Conservation (phyloP, 1,140 invertebrate genomes). For the Arion vulgaris region DNA sequence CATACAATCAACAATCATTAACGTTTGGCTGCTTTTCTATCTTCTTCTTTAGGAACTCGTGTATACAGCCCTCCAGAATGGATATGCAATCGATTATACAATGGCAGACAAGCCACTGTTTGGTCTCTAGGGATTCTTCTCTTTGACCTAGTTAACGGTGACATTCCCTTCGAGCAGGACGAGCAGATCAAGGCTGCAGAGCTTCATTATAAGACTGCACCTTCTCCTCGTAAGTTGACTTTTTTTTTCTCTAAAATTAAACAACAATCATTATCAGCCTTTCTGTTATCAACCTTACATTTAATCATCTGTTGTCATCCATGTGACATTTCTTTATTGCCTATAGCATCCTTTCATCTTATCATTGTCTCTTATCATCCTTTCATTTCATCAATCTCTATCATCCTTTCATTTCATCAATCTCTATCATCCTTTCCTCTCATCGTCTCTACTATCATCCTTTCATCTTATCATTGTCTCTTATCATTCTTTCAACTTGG, state of each 20-base stretch:
- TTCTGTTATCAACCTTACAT: too few relatives aligned
- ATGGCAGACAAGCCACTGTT: constrained; percentile 78
- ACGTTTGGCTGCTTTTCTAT: not conserved
- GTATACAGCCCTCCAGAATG: constrained; percentile 83
- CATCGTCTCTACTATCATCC: too few relatives aligned
- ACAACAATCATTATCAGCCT: too few relatives aligned
- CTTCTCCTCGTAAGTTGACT: constrained; percentile 71
- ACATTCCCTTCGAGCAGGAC: constrained; percentile 82
- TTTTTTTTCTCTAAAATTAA: not conserved
- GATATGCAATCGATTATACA: constrained; percentile 78
- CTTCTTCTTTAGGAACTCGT: constrained; percentile 74
- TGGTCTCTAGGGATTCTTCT: constrained; percentile 82
- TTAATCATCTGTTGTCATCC: too few relatives aligned
- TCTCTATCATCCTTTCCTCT: too few relatives aligned
- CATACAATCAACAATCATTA: not conserved
- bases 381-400: too few relatives aligned
- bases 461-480: too few relatives aligned
- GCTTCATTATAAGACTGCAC: constrained; percentile 72
- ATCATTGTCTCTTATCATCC: too few relatives aligned
- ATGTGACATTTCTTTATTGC: too few relatives aligned
- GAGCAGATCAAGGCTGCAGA: constrained; percentile 78
- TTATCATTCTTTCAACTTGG: too few relatives aligned
- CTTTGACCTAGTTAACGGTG: constrained; percentile 82
- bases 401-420: too few relatives aligned
- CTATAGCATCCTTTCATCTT: too few relatives aligned